Conservation (phyloP, 2,797 vertebrate genomes). For the Falco concolor region DNA sequence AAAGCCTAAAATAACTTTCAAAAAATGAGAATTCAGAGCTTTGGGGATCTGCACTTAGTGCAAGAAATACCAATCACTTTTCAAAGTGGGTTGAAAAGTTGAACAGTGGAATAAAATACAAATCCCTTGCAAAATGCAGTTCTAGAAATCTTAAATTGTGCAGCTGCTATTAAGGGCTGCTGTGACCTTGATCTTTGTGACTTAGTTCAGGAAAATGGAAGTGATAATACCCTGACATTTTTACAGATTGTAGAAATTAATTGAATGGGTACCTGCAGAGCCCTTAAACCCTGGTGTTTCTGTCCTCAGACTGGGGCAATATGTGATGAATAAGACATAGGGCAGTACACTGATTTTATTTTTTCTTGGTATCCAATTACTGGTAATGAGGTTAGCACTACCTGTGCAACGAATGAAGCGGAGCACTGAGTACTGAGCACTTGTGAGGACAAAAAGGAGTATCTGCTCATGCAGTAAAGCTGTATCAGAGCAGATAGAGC, state of each 20-base stretch:
- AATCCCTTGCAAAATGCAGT: neutral
- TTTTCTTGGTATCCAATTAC: neutral
- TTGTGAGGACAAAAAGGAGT: neutral
- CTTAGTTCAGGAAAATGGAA: neutral
- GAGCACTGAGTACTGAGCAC: neutral
- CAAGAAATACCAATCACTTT: neutral
- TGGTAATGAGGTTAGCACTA: neutral
- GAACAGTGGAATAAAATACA: neutral
- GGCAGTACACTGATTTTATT: neutral
- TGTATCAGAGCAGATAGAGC: conserved; percentile 7
- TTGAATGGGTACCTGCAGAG: neutral
- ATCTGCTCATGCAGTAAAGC: neutral
- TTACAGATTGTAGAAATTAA: neutral
- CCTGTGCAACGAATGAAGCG: neutral
- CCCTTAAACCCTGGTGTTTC: neutral
- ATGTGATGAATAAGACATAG: neutral
- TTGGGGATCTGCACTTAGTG: neutral
- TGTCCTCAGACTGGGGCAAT: neutral
- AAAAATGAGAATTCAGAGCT: neutral
- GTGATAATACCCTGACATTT: neutral
- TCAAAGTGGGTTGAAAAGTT: neutral
- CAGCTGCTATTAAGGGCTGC: neutral
- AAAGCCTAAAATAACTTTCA: neutral
- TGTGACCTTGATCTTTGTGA: neutral
- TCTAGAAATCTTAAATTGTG: neutral